Conservation (phyloP, 2,797 vertebrate genomes). For the Halcyon smyrnensis region DNA sequence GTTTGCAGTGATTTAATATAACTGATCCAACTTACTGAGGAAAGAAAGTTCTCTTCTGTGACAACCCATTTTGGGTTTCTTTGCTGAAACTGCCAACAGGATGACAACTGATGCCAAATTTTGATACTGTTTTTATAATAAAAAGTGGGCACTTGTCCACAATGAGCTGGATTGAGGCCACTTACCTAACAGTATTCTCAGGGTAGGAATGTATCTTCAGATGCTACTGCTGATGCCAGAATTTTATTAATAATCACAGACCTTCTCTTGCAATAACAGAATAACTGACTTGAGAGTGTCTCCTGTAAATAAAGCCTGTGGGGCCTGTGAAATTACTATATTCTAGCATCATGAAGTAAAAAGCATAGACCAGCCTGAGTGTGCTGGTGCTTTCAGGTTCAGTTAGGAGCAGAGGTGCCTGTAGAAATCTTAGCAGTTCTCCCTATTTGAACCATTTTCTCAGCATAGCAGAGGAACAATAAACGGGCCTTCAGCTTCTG, state of each 20-base stretch:
- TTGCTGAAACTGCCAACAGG: not conserved
- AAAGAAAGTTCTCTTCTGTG: not conserved
- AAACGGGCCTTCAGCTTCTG: not conserved
- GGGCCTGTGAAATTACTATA: not conserved
- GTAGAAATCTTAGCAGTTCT: not conserved
- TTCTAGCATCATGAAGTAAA: not conserved
- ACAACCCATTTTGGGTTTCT: not conserved
- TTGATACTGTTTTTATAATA: not conserved
- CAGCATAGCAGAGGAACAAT: not conserved
- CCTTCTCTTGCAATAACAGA: not conserved
- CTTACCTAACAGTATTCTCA: not conserved
- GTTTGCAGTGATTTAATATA: not conserved
- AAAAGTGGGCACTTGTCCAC: not conserved
- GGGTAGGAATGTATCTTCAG: not conserved
- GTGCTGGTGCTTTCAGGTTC: not conserved
- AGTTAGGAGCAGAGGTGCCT: not conserved
- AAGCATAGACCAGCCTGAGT: accelerated
- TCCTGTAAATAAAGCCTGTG: not conserved
- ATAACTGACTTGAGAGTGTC: not conserved
- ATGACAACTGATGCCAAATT: not conserved
- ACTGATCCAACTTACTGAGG: not conserved
- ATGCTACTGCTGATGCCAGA: not conserved
- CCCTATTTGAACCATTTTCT: not conserved
- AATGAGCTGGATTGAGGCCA: not conserved
- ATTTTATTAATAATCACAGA: not conserved